phyloP scores from a whole-genome alignment of 1,140 invertebrate genomes.

The Triops longicaudatus region DNA sequence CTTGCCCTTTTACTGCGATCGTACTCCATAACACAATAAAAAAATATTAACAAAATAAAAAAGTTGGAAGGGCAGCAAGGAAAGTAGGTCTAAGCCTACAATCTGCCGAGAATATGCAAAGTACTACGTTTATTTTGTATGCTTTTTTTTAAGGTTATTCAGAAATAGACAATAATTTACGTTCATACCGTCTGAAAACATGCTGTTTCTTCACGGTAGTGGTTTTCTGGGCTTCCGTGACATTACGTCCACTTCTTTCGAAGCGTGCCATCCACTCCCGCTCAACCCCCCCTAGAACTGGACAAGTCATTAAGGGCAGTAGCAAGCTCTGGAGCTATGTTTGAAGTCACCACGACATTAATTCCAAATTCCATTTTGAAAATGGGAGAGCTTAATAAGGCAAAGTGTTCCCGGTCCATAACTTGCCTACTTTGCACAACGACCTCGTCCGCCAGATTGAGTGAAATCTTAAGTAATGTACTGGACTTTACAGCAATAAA shows the following conservation, averaged over 20 bases:
- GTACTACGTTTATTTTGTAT: not conserved
- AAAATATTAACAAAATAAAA: too few relatives aligned
- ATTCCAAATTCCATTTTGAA: slow-evolving; percentile 8
- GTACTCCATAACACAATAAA: not conserved
- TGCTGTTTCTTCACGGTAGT: not conserved
- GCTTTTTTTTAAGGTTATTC: not conserved
- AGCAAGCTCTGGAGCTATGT: not conserved
- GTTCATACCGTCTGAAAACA: not conserved
- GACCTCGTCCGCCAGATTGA: not conserved
- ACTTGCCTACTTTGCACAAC: not conserved
- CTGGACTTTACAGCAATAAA: not conserved
- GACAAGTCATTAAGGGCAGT: not conserved
- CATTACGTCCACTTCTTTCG: not conserved
- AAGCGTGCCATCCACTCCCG: not conserved
- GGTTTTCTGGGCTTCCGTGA: not conserved
- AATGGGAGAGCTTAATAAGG: slow-evolving; percentile 6
- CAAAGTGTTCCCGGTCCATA: slow-evolving; percentile 1
- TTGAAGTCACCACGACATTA: not conserved
- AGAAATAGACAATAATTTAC: not conserved
- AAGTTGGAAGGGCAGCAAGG: not conserved
- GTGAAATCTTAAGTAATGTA: not conserved
- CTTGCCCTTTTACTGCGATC: not conserved
- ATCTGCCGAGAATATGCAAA: not conserved
- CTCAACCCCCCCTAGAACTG: not conserved
- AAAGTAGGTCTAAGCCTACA: not conserved